These are phyloP conservation scores for Microvelia longipes DNA, from an alignment of 1,140 invertebrate genomes.

Conservation along the genomic window DNA sequence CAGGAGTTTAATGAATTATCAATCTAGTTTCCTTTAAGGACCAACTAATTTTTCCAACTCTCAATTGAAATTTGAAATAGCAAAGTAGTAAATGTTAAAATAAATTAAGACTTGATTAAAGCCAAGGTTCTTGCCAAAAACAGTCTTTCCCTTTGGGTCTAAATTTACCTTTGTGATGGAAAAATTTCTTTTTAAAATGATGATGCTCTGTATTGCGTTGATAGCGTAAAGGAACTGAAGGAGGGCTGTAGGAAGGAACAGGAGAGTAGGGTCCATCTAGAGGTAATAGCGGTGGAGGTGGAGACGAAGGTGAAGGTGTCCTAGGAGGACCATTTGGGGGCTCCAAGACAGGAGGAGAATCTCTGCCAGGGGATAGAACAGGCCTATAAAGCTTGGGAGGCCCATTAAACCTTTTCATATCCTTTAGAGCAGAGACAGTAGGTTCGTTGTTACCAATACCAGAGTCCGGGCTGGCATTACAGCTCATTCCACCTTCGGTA, in stretches of 20 bases:
- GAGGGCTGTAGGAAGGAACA: constrained; percentile 24
- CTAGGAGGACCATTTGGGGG: constrained; percentile 38
- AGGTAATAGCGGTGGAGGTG: constrained; percentile 27
- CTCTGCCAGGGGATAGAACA: constrained; percentile 26
- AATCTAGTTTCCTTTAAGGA: background rate
- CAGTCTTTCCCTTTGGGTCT: constrained; percentile 57
- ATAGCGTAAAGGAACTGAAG: constrained; percentile 41
- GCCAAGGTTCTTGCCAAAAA: constrained; percentile 38
- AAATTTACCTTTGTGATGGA: constrained; percentile 43
- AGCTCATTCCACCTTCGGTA: constrained; percentile 43
- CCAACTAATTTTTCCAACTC: background rate
- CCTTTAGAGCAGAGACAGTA: constrained; percentile 30
- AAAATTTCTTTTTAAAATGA: constrained; percentile 67
- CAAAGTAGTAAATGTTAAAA: background rate
- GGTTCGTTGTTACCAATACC: constrained; percentile 52
- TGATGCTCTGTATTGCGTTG: constrained; percentile 39
- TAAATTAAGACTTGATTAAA: constrained; percentile 8
- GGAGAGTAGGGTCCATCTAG: constrained; percentile 30
- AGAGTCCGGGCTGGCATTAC: constrained; percentile 60
- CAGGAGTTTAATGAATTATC: background rate
- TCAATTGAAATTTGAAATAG: background rate
- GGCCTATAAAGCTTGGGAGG: constrained; percentile 25
- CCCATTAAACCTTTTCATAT: constrained; percentile 3
- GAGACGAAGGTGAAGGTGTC: constrained; percentile 48
- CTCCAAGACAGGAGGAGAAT: constrained; percentile 34